Percentiles rank a stretch among this genome's conserved stretches.
phyloP scores from a whole-genome alignment of 2,888 invertebrate genomes.

The Yponomeuta sedellus region DNA sequence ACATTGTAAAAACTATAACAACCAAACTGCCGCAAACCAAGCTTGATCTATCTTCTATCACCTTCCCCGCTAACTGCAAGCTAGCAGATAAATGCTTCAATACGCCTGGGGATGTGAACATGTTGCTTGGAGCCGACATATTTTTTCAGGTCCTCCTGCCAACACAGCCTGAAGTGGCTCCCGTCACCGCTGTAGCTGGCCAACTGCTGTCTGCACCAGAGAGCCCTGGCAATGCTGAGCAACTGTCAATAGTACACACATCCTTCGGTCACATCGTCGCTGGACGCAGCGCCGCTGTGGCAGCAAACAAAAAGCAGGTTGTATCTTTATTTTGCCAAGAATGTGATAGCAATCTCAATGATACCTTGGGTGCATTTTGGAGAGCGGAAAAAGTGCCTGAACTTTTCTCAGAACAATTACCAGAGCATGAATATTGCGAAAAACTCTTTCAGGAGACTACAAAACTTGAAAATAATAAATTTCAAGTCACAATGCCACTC shows the following conservation, averaged over 20 bases:
- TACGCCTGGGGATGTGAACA: no score
- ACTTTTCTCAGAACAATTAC: slow-evolving; percentile 17
- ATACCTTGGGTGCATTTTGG: slow-evolving; percentile 16
- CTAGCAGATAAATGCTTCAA: no score
- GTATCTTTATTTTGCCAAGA: background rate
- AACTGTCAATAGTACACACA: slow-evolving; percentile 15
- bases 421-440: slow-evolving; percentile 22
- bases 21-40: no score
- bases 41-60: no score
- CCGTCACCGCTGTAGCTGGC: no score
- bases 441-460: slow-evolving; percentile 18
- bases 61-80: no score
- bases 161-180: no score
- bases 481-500: slow-evolving; percentile 22
- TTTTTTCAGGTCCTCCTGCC: no score
- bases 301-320: background rate
- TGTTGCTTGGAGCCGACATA: no score
- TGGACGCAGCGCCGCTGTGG: slow-evolving; percentile 15
- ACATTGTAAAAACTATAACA: no score
- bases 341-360: slow-evolving; percentile 16
- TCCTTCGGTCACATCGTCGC: slow-evolving; percentile 20
- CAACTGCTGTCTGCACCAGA: no score
- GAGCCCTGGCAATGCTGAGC: no score
- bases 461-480: slow-evolving; percentile 19
- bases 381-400: slow-evolving; percentile 21